These are phyloP conservation scores for Diplolepis rosae DNA, from an alignment of 2,888 invertebrate species.

Conservation along the genomic window DNA sequence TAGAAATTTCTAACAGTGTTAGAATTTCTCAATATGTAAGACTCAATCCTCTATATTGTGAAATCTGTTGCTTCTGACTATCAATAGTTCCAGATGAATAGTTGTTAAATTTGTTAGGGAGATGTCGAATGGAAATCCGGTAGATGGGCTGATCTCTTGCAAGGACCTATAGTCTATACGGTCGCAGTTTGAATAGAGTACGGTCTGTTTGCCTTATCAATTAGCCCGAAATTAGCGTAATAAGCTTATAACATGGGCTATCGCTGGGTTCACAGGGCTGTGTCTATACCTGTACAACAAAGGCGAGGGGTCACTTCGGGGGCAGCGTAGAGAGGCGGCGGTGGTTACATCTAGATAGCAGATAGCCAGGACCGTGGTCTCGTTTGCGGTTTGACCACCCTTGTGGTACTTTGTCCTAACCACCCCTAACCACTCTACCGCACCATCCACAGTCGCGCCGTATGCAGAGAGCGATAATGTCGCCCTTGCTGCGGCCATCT, in stretches of 20 bases:
- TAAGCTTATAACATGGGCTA: constrained; percentile 57
- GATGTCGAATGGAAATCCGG: not conserved
- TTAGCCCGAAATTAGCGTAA: constrained; percentile 63
- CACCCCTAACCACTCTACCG: constrained; percentile 70
- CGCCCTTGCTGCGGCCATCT: constrained; percentile 59
- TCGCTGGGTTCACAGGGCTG: constrained; percentile 50
- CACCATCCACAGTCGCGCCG: constrained; percentile 68
- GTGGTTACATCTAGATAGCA: constrained; percentile 73
- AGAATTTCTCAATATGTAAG: no score
- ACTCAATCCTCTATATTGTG: no score
- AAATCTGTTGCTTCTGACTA: not conserved
- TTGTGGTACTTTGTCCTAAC: constrained; percentile 71
- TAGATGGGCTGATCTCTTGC: not conserved
- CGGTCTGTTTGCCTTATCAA: constrained; percentile 49
- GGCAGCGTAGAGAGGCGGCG: constrained; percentile 54
- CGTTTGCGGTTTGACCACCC: constrained; percentile 74
- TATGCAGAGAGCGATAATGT: constrained; percentile 71
- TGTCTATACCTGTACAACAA: constrained; percentile 43
- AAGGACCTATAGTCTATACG: not conserved
- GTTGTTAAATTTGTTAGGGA: constrained; percentile 13
- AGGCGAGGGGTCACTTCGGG: constrained; percentile 40
- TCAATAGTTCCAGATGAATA: not conserved
- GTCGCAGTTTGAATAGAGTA: constrained; percentile 9
- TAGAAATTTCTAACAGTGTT: no score
- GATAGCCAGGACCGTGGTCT: constrained; percentile 74